phyloP scores from a whole-genome alignment of 2,888 invertebrate species.

The Orthosia cruda region DNA sequence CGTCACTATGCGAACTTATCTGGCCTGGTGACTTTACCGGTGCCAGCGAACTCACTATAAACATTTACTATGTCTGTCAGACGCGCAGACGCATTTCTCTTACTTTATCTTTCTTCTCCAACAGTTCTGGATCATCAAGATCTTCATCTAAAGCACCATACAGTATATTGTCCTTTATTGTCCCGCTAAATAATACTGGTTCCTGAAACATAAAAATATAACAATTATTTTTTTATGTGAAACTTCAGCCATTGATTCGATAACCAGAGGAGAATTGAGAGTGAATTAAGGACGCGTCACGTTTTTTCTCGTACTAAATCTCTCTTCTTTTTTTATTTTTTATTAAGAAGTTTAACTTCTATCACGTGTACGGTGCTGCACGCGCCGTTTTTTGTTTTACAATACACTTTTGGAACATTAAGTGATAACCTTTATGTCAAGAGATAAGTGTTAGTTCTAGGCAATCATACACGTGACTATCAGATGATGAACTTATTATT shows the following conservation, averaged over 20 bases:
- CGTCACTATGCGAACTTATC: too few relatives aligned
- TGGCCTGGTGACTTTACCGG: too few relatives aligned
- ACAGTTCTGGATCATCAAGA: conserved; percentile 61
- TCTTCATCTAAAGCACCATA: conserved; percentile 94
- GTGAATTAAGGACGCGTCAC: too few relatives aligned
- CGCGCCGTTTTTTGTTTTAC: background rate
- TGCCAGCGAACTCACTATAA: too few relatives aligned
- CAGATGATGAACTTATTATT: background rate
- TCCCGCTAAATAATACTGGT: conserved; percentile 97
- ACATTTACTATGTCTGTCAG: too few relatives aligned
- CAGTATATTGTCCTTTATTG: conserved; percentile 97
- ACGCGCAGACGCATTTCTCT: conserved; percentile 19
- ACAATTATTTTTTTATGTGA: background rate
- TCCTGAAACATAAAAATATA: conserved; percentile 92
- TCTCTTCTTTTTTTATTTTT: too few relatives aligned
- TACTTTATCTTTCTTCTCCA: conserved; percentile 42
- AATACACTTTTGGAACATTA: background rate
- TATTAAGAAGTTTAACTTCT: too few relatives aligned
- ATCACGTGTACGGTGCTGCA: too few relatives aligned
- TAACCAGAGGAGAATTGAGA: too few relatives aligned
- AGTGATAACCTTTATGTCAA: conserved; percentile 20
- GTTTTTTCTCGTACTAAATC: too few relatives aligned
- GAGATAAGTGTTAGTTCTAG: conserved; percentile 21
- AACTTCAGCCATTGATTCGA: too few relatives aligned
- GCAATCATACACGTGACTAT: conserved; percentile 14